These are phyloP conservation scores for Pontoporia blainvillei DNA, from an alignment of 2,113 vertebrate species.

Conservation along the genomic window DNA sequence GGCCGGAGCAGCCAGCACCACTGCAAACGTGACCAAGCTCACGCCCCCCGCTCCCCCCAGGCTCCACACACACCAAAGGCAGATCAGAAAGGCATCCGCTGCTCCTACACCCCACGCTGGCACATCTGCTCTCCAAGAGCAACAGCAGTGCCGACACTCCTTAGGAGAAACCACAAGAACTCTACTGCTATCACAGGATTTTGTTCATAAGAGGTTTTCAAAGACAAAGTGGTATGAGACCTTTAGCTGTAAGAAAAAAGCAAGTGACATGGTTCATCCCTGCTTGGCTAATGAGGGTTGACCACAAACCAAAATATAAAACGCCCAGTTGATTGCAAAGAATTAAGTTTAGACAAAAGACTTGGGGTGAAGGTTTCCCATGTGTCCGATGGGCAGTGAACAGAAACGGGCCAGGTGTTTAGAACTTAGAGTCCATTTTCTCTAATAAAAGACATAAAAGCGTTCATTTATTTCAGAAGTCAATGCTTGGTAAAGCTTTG, in stretches of 20 bases:
- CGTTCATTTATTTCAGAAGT: neutral
- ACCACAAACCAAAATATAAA: neutral
- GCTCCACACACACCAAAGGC: neutral
- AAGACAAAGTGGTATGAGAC: neutral
- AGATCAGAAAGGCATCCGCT: neutral
- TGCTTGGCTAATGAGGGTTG: neutral
- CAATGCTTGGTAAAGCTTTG: neutral
- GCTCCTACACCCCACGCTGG: no score
- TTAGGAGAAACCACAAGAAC: neutral
- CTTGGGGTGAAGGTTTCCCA: neutral
- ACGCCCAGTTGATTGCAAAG: neutral
- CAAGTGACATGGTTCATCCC: neutral
- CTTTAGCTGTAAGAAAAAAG: neutral
- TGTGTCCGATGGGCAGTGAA: neutral
- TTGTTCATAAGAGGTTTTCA: neutral
- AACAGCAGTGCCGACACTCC: fast-evolving
- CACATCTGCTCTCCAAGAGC: neutral
- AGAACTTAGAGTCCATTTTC: neutral
- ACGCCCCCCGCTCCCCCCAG: neutral
- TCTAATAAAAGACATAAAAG: neutral
- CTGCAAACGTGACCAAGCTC: fast-evolving
- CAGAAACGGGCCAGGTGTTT: neutral
- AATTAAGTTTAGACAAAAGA: neutral
- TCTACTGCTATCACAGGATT: neutral
- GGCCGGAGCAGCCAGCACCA: fast-evolving